Conservation (phyloP, 35 echinoderm and acorn worm species). For the Lytechinus variegatus region DNA sequence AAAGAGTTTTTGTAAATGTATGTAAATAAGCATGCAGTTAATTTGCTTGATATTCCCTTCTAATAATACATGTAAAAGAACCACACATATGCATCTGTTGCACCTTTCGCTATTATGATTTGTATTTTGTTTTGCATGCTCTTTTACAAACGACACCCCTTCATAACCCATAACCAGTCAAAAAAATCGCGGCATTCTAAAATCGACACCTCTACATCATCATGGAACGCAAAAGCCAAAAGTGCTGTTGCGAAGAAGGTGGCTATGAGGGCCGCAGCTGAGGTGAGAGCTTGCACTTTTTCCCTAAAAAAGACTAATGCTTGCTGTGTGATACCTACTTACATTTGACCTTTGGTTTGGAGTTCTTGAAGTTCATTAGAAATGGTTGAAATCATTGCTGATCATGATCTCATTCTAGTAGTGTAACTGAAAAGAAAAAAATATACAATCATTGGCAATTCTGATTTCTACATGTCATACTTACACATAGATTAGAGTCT, state of each 20-base stretch:
- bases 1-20: neutral
- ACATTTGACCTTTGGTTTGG: neutral
- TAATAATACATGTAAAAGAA: neutral
- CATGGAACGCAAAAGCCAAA: conserved; percentile 76
- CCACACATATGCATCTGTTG: neutral
- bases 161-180: conserved; percentile 34
- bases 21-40: neutral
- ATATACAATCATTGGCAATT: neutral
- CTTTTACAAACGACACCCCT: neutral
- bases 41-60: neutral
- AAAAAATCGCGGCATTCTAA: neutral
- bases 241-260: conserved; percentile 65
- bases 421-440: neutral
- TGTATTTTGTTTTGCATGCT: conserved; percentile 47
- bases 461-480: neutral
- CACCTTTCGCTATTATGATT: neutral
- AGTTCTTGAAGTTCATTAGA: neutral
- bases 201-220: conserved; percentile 32
- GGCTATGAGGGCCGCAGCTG: conserved; percentile 54
- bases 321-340: neutral
- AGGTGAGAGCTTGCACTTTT: conserved; percentile 62
- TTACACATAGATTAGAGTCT: neutral
- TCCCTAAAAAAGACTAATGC: neutral
- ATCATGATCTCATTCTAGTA: neutral
- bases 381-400: neutral